These are phyloP conservation scores for Bolinopsis microptera DNA, from an alignment of 37 sponge, comb jelly and placozoan species.

Conservation along the genomic window DNA sequence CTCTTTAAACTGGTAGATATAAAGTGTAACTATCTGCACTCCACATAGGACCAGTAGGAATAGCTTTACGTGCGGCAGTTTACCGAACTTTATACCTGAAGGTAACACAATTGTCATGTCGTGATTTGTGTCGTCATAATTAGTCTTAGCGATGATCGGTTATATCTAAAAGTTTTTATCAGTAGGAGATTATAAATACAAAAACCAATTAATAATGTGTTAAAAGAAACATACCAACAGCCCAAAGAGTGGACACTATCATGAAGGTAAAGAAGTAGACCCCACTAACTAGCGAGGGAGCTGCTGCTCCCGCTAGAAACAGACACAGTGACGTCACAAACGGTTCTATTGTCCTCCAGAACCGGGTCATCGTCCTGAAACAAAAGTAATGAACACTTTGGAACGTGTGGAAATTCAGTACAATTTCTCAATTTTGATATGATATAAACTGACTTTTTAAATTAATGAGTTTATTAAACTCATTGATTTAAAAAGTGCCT, in stretches of 20 bases:
- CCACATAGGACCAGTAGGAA: neutral
- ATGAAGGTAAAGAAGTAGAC: conserved; percentile 47
- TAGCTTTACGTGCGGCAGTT: conserved; percentile 19
- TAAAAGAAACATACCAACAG: neutral
- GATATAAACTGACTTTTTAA: no score
- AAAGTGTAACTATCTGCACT: conserved; percentile 2
- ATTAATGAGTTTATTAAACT: no score
- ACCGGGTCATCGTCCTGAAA: neutral
- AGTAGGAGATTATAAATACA: no score
- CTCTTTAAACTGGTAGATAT: conserved; percentile 29
- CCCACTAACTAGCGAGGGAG: neutral
- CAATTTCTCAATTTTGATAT: no score
- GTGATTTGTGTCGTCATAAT: no score
- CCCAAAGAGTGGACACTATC: conserved; percentile 16
- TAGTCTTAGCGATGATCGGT: no score
- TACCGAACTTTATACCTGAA: neutral
- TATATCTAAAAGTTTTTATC: no score
- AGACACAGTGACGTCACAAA: conserved; percentile 9
- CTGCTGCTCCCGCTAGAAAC: neutral
- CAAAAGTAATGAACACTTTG: no score
- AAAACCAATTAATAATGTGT: no score
- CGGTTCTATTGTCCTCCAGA: conserved; percentile 26
- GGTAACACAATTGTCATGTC: no score
- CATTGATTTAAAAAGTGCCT: no score
- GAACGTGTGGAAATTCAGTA: no score